Conservation (phyloP, 2,888 invertebrate genomes). For the Serrognathus titanus region DNA sequence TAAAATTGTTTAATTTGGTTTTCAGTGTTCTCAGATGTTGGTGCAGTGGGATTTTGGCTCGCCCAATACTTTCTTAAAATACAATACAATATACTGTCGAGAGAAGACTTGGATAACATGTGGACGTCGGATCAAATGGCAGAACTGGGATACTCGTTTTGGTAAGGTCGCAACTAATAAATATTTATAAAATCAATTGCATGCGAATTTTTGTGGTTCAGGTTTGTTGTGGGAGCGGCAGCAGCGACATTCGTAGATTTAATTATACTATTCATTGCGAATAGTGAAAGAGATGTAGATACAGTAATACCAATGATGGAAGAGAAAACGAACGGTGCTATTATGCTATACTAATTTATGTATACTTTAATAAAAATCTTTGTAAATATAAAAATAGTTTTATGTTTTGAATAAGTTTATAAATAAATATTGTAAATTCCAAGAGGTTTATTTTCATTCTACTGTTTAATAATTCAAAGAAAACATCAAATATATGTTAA, state of each 20-base stretch:
- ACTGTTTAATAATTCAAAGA: not conserved
- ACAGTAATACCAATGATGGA: conserved; percentile 67
- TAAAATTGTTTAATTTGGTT: conserved; percentile 28
- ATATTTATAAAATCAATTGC: not conserved
- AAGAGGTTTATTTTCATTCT: conserved; percentile 1
- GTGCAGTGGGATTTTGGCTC: conserved; percentile 78
- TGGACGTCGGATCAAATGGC: conserved; percentile 84
- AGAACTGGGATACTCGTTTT: conserved; percentile 83
- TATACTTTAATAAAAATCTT: conserved; percentile 6
- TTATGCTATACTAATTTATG: conserved; percentile 68
- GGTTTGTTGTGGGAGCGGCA: conserved; percentile 71
- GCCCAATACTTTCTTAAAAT: conserved; percentile 79
- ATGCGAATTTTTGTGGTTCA: conserved; percentile 39
- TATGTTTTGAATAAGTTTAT: not conserved
- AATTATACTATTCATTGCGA: conserved; percentile 69
- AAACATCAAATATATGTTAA: no score
- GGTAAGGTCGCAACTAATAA: conserved; percentile 49
- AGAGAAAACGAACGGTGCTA: conserved; percentile 79
- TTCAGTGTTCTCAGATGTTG: conserved; percentile 70
- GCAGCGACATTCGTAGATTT: conserved; percentile 70
- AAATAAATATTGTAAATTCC: not conserved
- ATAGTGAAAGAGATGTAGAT: conserved; percentile 65
- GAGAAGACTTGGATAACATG: conserved; percentile 71
- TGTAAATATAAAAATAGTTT: conserved; percentile 3
- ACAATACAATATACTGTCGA: conserved; percentile 76